Percentiles rank a stretch among this genome's conserved stretches.
Conservation (phyloP, 2,113 vertebrate species). For the Neoarius graeffei region DNA sequence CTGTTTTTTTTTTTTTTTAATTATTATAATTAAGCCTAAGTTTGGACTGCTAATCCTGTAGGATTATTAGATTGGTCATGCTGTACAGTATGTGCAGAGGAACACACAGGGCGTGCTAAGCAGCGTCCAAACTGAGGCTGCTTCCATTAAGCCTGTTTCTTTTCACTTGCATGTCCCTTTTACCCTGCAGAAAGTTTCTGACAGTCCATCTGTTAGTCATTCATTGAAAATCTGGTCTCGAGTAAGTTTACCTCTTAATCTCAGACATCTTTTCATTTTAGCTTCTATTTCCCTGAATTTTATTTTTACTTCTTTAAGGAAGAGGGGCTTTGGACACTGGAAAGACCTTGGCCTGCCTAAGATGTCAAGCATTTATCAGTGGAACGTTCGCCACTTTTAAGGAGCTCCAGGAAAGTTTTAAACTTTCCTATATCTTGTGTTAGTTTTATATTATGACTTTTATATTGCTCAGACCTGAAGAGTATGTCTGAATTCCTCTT, state of each 20-base stretch:
- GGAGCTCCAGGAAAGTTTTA: constrained; percentile 15
- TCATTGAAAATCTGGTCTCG: constrained; percentile 26
- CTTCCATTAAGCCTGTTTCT: constrained; percentile 25
- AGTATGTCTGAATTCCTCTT: not conserved
- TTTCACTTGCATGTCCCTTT: constrained; percentile 20
- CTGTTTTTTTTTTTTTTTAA: not conserved
- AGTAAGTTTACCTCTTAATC: constrained; percentile 28
- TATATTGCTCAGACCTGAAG: not conserved
- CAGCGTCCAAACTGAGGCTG: constrained; percentile 13
- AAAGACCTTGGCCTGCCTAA: constrained; percentile 7
- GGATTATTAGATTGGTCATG: constrained; percentile 32
- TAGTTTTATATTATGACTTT: constrained; percentile 12
- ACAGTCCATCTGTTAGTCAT: constrained; percentile 30
- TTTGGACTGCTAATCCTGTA: constrained; percentile 13
- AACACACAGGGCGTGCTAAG: constrained; percentile 22
- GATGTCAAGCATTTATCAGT: constrained; percentile 17
- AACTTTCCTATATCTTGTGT: not conserved
- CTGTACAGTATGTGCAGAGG: not conserved
- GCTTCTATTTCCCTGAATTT: not conserved
- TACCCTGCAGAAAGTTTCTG: constrained; percentile 9
- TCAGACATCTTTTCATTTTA: not conserved
- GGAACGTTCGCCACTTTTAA: constrained; percentile 2
- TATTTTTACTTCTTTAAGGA: constrained; percentile 6
- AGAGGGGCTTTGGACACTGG: not conserved
- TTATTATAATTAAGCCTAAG: not conserved